phyloP scores from a whole-genome alignment of 2,888 invertebrate species.

The Cantharis nigra region DNA sequence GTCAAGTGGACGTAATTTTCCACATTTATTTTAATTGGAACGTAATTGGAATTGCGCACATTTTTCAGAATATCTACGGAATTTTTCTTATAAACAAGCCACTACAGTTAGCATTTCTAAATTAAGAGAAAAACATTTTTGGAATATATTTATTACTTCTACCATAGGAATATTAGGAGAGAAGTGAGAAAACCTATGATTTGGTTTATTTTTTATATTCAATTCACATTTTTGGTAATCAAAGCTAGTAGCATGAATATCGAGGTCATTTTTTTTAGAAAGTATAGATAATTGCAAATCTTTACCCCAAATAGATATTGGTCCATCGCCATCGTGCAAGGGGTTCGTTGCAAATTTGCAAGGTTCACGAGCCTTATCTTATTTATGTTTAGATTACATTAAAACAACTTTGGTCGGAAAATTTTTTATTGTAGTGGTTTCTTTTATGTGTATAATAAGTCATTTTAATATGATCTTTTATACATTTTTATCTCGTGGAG shows the following conservation, averaged over 20 bases:
- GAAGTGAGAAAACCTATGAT: no score
- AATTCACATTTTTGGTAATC: no score
- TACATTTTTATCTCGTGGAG: not conserved
- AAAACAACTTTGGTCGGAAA: not conserved
- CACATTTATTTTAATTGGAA: not conserved
- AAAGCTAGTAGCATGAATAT: not conserved
- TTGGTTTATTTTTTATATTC: no score
- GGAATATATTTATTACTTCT: not conserved
- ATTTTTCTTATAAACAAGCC: no score
- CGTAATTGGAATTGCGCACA: not conserved
- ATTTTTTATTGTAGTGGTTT: not conserved
- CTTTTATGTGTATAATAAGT: no score
- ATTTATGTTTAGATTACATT: not conserved
- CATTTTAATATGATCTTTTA: not conserved
- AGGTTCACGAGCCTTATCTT: not conserved
- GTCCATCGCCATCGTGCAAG: not conserved
- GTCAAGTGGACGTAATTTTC: not conserved
- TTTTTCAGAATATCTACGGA: not conserved
- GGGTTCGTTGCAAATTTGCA: not conserved
- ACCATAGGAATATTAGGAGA: not conserved
- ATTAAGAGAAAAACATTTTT: not conserved
- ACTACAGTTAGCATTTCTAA: not conserved
- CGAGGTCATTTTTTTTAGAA: not conserved
- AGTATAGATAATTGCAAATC: not conserved
- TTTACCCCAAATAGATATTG: not conserved